phyloP scores from a whole-genome alignment of 2,888 invertebrate species.

The Phalera bucephala region DNA sequence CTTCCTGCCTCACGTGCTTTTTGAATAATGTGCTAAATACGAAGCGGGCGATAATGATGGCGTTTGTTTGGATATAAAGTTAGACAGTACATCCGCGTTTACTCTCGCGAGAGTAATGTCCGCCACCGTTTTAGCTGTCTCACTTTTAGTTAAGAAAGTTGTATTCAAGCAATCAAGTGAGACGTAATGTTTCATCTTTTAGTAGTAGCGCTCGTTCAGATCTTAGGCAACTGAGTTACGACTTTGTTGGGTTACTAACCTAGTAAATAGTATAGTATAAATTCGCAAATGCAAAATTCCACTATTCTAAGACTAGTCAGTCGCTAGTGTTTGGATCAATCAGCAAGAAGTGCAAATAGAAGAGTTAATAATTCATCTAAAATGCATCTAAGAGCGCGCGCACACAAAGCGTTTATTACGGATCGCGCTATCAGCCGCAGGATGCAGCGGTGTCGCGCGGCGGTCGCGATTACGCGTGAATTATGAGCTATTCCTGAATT shows the following conservation, averaged over 20 bases:
- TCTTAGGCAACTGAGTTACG: too few species aligned
- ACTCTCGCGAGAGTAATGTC: constrained; percentile 5
- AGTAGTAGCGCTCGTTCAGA: too few species aligned
- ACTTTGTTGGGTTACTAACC: constrained; percentile 13
- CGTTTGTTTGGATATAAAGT: constrained; percentile 61
- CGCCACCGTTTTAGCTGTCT: constrained; percentile 26
- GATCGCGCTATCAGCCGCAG: constrained; percentile 59
- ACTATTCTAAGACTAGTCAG: constrained; percentile 4
- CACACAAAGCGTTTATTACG: constrained; percentile 51
- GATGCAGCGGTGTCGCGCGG: constrained; percentile 60
- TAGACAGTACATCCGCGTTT: constrained; percentile 31
- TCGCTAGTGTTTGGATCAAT: neutral
- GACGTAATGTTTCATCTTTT: too few species aligned
- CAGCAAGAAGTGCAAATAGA: constrained; percentile 16
- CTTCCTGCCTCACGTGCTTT: constrained; percentile 75
- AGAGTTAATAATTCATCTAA: constrained; percentile 50
- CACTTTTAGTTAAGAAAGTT: constrained; percentile 20
- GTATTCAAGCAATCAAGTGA: too few species aligned
- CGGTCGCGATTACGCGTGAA: constrained; percentile 64
- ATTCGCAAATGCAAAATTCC: too few species aligned
- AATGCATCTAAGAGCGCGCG: constrained; percentile 43
- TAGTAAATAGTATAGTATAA: constrained; percentile 11
- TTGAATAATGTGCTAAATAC: constrained; percentile 76
- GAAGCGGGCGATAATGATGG: constrained; percentile 52
- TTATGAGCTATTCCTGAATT: constrained; percentile 65